phyloP scores from a whole-genome alignment of 2,113 vertebrate species.

The Ia io region DNA sequence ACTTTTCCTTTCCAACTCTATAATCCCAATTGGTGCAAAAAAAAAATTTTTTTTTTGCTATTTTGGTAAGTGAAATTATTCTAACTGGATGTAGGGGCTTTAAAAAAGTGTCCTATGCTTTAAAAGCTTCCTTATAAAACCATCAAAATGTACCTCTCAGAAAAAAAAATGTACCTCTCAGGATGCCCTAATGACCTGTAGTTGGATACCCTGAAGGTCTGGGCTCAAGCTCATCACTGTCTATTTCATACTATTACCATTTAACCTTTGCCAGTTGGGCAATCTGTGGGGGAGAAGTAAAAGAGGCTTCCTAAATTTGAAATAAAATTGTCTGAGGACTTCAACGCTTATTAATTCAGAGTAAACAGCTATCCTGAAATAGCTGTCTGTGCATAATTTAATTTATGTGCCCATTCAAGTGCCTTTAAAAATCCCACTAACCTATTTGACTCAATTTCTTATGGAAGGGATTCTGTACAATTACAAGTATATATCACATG shows the following conservation, averaged over 20 bases:
- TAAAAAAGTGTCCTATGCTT: slow-evolving; percentile 38
- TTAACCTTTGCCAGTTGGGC: background rate
- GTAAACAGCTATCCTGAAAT: slow-evolving; percentile 27
- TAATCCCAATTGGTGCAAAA: slow-evolving; percentile 30
- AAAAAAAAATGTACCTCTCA: background rate
- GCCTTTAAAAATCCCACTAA: slow-evolving; percentile 58
- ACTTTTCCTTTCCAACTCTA: slow-evolving; percentile 62
- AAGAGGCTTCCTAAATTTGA: slow-evolving; percentile 21
- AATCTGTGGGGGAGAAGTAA: background rate
- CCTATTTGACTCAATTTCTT: slow-evolving; percentile 45
- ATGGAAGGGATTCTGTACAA: slow-evolving; percentile 12
- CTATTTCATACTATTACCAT: background rate
- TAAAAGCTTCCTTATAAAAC: slow-evolving; percentile 36
- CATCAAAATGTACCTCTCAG: background rate
- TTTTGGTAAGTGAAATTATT: slow-evolving; percentile 50
- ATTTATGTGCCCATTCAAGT: slow-evolving; percentile 44
- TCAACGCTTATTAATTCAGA: slow-evolving; percentile 36
- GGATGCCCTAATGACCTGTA: background rate
- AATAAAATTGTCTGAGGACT: slow-evolving; percentile 33
- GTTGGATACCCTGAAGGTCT: slow-evolving; percentile 26
- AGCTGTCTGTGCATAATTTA: background rate
- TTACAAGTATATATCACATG: slow-evolving; percentile 1
- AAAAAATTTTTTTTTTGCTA: background rate
- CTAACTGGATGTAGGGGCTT: background rate
- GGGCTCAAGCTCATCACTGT: background rate